Evolutionary conservation across 1,140 invertebrate species (phyloP), one percentile per base, ranked within the genome.

Genomic region (Rhopalosiphum padi): DNA sequence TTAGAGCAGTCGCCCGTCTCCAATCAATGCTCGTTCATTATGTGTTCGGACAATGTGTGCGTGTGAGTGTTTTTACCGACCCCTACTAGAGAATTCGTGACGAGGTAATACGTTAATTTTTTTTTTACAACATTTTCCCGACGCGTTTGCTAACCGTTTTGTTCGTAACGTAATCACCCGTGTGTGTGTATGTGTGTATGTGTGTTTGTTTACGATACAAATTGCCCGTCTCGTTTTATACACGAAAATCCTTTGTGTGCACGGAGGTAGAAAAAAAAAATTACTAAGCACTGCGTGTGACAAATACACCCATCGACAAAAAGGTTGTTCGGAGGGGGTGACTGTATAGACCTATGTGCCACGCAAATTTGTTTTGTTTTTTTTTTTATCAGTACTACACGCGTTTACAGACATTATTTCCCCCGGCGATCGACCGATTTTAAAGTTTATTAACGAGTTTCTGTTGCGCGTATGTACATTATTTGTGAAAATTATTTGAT

Each of bases 401-500:
- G 41, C 41, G 8, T 85, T 15, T 83, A 83, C 83, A 25, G 22
- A 86, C 85, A 86, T 77, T 30, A 86, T 86, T 86, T 86, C 85
- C 85, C 85, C 25, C 85, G 37, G 22, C 25, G 41, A 41, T 43
- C 85, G 55, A 68, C 90, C 90, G 46, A 91, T 89, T 89, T 89
- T 55, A 89, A 55, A 89, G 88, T 89, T 89, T 89, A 89, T 89
- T 55, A 89, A 89, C 88, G 35, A 89, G 51, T 89, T 87, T 87
- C 43, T 55, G 35, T 53, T 11, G 48, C 35, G 88, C 22, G 51
- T 35, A 51, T 35, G 87, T 51, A 77, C 60, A 89, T 92, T 92
- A 83, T 92, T 77, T 23, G 43, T 35, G 91, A 83, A 92, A 92
- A 92, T 82, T 46, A 92, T 92, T 92, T 83, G 91, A 92, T 92